Evolutionary conservation across 1,140 invertebrate species (phyloP), one percentile per base, ranked within the genome.

Genomic region (Ips nitidus): DNA sequence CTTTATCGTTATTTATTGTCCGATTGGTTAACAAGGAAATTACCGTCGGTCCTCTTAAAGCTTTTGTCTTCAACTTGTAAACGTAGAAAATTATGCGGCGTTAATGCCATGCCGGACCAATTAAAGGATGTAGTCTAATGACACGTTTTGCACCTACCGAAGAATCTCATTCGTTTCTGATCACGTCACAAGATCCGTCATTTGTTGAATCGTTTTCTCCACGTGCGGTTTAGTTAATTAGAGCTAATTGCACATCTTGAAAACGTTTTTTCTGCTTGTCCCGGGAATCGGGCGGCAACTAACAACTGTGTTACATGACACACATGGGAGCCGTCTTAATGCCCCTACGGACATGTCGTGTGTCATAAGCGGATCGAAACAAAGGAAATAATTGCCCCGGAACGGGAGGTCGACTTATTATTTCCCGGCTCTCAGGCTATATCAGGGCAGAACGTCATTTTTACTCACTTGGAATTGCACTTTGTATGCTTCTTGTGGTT

Each of bases 1-100:
- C 40, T 57, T 56, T 64, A 64, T 64, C 47, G 53, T 52, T 64
- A 8, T 64, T 64, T 62, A 62, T 38, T 59, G 40, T 41, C 2
- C 41, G 38, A 50, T 59, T 41, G 57, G 42, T 41, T 59, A 40
- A n/a, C 57, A n/a, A 59, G 57, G 37, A 42, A 59, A 59, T 59
- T 59, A 42, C 22, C 22, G 37, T 37, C 39, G 53, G 22, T 22
- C 22, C 22, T 22, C 22, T 22, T 22, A 22, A 22, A 22, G 22
- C 22, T 22, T 22, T 47, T 47, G 43, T 5, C 43, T 4, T 47
- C 43, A n/a, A 47, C 4, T 5, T 47, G 43, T 47, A 47, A 5
- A 47, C 43, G 43, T 1, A 47, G 43, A 22, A 22, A 22, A 22
- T 22, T 22, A 22, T 22, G 22, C 22, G 22, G 22, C 22, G 22